Evolutionary conservation across 2,888 invertebrate species (phyloP), one percentile per base, ranked within the genome.

Genomic region (Spicauda simplicius): DNA sequence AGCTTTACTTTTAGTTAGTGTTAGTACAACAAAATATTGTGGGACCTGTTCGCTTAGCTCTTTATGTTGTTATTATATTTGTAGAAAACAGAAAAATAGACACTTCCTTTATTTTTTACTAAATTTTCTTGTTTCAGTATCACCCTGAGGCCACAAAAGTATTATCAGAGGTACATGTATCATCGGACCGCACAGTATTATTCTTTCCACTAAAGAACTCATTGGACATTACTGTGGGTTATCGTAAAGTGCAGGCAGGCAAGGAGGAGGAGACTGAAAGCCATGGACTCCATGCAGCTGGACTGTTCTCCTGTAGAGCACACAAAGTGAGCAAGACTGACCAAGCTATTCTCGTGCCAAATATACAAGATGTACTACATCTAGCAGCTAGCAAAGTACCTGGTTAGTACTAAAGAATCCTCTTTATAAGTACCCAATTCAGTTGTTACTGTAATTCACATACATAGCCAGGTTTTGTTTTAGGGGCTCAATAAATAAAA

Each of bases 161-260:
- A 50, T 84, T 93, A 73, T 82, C 95, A 71, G 94, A 95, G 72
- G 93, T 95, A 55, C 83, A 95, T 79, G 92, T 95, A 58, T 93
- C 95, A 68, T 71, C 83, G 20, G 86, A 91, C 64, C 84, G 87
- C 14, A 92, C 94, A 69, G 80, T 90, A 74, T 85, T 97, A 74
- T 95, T 95, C 79, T 96, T 97, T 79, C 96, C 96, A 3, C 81
- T 97, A 57, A 92, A 94, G 78, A 95, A 95, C 78, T 89, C 94
- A 0, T 82, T 94, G 59, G 94, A 94, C 41, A 88, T 90, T 77
- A 84, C 95, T 37, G 95, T 96, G 0, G 97, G 97, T 0, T 97
- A 96, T 76, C 95, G 95, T 77, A 91, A 93, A 79, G 64, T 92
- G 0, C 87, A 91, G 77, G 92, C 93, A 0, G 93, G 93, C 0